Evolutionary conservation across 2,797 vertebrate genomes (phyloP), one percentile per base, ranked within the genome.

Genomic region (Lepilemur septentrionalis): DNA sequence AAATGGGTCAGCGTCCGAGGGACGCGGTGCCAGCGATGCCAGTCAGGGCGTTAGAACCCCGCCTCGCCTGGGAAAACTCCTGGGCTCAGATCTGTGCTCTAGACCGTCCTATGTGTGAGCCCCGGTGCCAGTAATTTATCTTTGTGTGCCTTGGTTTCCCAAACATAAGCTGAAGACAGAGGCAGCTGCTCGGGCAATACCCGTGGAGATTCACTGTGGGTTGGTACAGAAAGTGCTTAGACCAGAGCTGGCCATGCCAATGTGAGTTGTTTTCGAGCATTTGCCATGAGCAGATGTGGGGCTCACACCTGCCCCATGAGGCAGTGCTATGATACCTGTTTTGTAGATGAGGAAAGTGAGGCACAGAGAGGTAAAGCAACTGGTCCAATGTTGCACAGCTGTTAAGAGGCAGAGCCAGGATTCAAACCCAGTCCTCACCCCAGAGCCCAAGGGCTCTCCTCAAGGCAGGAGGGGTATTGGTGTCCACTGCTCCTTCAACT

Each of bases 301-400:
- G 52, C 30, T 72, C 69, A 32, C 3, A 0, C 3, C 52, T 23
- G 2, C 1, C 25, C 67, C 22, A 0, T 0, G 22, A 85, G 11
- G 30, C 10, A 15, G n/a, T 41, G 22, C 32, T 30, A 23, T 5
- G 14, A 72, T n/a, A 28, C 11, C 23, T 57, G 11, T 50, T 83
- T 30, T 46, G 28, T 10, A 75, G 61, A 70, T 43, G 43, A 80
- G 55, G 69, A 90, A 65, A 70, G 88, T 11, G 67, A 79, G 69
- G 46, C 94, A 48, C 48, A 43, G 28, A 41, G n/a, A 41, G 28
- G 38, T 67, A 72, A 55, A 84, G 28, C 30, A 43, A 61, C 41
- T 70, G 75, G n/a, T 35, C 30, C 28, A 17, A 48, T 7, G n/a
- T 46, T 41, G 35, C 8, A 11, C 23, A 12, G 2, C n/a, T 6